Evolutionary conservation across 2,888 invertebrate species (phyloP), one percentile per base, ranked within the genome.

Genomic region (Drosophila austrosaltans): DNA sequence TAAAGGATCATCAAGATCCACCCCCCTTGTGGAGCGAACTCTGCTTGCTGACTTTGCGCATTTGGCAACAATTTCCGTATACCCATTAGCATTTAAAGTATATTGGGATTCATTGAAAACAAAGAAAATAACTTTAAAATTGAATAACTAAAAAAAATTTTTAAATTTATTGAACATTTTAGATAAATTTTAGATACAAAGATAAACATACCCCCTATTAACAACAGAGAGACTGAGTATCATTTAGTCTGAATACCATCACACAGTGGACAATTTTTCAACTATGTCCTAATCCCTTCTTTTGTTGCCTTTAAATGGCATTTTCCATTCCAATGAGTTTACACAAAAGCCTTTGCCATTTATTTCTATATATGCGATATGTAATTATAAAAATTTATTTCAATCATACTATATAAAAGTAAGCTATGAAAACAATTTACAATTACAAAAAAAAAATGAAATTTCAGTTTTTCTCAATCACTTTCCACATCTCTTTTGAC

Each of bases 291-390:
- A 48, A 48, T 48, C 48, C 48, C 48, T 48, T 48, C 48, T 12
- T 72, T 69, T 72, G 64, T 72, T 66, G 57, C 74, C 63, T 57
- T 16, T 48, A 74, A 74, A 74, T 65, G 30, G 54, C 65, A 69
- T 66, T 75, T 75, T 75, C 74, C 62, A 53, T 62, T 59, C 60
- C 75, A 62, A 40, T 65, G 69, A 39, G 48, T 53, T 8, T 4
- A 39, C 53, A 74, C 56, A 74, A 73, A 60, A 54, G 63, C 32
- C 39, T 12, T 12, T 20, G 2, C 28, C 59, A 16, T 20, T 8
- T 42, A 16, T 25, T 59, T 58, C 22, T n/a, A 57, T 10, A 36
- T 36, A 36, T 36, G 8, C 8, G 36, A 8, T 36, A 36, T 36
- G 36, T 36, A 36, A 36, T 36, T 36, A 36, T 28, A 58, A 44